Conservation (phyloP, 2,888 invertebrate species). For the Saturnia japonica region DNA sequence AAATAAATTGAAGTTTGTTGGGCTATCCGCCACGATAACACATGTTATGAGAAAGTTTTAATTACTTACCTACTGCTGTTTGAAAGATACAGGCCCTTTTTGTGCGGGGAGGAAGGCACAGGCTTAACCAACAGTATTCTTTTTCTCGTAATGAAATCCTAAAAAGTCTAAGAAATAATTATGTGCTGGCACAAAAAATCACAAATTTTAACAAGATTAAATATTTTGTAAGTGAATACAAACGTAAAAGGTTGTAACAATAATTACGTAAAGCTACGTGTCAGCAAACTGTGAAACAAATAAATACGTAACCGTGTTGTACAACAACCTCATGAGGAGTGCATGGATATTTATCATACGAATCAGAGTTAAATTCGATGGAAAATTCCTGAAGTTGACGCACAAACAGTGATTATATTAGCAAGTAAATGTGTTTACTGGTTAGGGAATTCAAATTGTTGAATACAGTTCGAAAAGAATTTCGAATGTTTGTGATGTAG, state of each 20-base stretch:
- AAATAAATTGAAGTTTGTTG: too few relatives aligned
- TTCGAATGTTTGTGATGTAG: neutral
- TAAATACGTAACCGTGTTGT: neutral
- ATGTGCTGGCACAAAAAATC: too few relatives aligned
- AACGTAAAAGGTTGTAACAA: neutral
- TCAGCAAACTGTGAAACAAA: neutral
- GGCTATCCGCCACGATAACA: too few relatives aligned
- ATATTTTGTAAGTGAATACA: too few relatives aligned
- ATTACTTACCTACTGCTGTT: too few relatives aligned
- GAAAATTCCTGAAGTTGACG: neutral
- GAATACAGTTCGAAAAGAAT: neutral
- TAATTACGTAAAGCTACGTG: neutral
- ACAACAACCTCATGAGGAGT: neutral
- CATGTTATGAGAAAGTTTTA: too few relatives aligned
- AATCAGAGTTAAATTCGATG: neutral
- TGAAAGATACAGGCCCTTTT: too few relatives aligned
- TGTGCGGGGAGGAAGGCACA: too few relatives aligned
- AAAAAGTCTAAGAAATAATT: too few relatives aligned
- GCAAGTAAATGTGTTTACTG: conserved; percentile 5
- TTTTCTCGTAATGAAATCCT: too few relatives aligned
- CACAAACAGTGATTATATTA: conserved; percentile 4
- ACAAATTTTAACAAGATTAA: too few relatives aligned
- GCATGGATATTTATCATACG: neutral
- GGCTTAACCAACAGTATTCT: too few relatives aligned
- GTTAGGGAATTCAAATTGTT: conserved; percentile 4